Base-by-base conservation (phyloP, 1,140 invertebrate species). In the Polyergus mexicanus region DNA sequence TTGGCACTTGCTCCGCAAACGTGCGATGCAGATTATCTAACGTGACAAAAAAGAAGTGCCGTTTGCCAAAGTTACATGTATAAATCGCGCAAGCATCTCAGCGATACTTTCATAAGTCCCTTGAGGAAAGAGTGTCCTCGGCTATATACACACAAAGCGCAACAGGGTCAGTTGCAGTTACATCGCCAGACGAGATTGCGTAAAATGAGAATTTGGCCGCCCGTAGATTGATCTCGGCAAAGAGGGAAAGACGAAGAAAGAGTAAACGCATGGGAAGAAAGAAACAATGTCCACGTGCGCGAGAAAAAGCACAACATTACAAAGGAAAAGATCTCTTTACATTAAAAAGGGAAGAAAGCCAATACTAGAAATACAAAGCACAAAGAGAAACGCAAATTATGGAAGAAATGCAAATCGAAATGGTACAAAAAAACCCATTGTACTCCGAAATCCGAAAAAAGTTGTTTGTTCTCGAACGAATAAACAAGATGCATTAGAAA, bases 151-250 rank as follows among this genome's bases (percentile, higher is more conserved):
- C 41, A 63, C 10, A n/a, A 38, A 71, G 58, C 19, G 60, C 51
- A 74, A 68, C 66, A 68, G 60, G 69, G 63, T 85, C 44, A n/a
- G 85, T 35, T 75, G 86, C 89, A 92, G 93, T 93, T 93, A 91
- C 81, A 88, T 90, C 78, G 77, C 22, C 44, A 87, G 89, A 91
- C 88, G 89, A 90, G 75, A 90, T 94, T 94, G 92, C 90, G 89
- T 91, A 93, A 93, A 84, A 44, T 76, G 65, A 83, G 86, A 91
- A 91, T 91, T 92, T 93, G 90, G 87, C 87, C 89, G 83, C 66
- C 87, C 86, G 90, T 89, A 71, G 83, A 69, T 74, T 87, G 91
- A 90, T 90, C 92, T 91, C 85, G 56, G 60, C 38, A 66, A 72
- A 35, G 7, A 4, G 6, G 11, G 35, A 54, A 19, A 13, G 71